Percentiles rank a stretch among this genome's conserved stretches.
phyloP scores from a whole-genome alignment of 2,888 invertebrate genomes.

The Drosophila demipolita region DNA sequence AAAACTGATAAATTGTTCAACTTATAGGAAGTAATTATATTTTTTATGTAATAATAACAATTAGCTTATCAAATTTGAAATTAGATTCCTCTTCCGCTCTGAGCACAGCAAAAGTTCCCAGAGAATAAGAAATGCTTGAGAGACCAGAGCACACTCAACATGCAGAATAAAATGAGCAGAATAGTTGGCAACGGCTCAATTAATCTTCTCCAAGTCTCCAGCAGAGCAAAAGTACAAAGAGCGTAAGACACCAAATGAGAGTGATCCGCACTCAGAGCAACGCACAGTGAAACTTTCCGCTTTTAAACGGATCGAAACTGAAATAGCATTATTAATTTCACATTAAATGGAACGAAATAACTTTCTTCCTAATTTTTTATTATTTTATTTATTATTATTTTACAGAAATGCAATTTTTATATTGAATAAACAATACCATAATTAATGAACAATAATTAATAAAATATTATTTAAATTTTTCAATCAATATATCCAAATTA shows the following conservation, averaged over 20 bases:
- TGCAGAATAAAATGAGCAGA: slow-evolving; percentile 28
- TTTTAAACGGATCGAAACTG: neutral
- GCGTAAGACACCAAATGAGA: neutral
- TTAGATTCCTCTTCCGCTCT: neutral
- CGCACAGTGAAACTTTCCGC: slow-evolving; percentile 1
- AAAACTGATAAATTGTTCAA: no score
- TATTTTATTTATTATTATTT: no score
- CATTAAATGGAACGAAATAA: no score
- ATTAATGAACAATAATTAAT: neutral
- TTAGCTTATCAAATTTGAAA: no score
- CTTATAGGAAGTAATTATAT: no score
- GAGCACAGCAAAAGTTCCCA: slow-evolving; percentile 24
- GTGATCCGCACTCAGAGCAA: neutral
- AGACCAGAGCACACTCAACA: slow-evolving; percentile 14
- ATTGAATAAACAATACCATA: no score
- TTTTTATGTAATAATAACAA: no score
- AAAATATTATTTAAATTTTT: slow-evolving; percentile 75
- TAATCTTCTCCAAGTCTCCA: slow-evolving; percentile 1
- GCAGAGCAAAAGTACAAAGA: slow-evolving; percentile 3
- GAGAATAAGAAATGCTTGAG: slow-evolving; percentile 5
- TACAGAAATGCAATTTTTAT: no score
- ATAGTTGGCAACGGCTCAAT: slow-evolving; percentile 10
- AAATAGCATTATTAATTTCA: neutral
- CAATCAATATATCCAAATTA: slow-evolving; percentile 65
- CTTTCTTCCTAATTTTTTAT: no score